Conservation (phyloP, 1,140 invertebrate species). For the Trichonephila clavipes region DNA sequence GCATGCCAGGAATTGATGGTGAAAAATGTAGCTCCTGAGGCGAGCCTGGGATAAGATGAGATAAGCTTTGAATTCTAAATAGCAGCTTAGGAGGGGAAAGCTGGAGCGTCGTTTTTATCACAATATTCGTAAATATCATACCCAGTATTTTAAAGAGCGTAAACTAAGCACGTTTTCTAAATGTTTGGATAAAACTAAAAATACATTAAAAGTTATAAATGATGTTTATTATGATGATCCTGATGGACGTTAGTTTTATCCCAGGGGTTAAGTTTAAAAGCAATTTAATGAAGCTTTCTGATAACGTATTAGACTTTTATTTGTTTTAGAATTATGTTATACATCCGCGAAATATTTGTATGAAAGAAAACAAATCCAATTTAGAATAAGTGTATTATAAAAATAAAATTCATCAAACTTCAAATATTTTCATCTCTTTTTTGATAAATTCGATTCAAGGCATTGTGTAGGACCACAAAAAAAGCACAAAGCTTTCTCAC, state of each 20-base stretch:
- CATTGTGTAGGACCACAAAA: too few relatives aligned
- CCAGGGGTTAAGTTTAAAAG: background rate
- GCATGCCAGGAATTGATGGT: conserved; percentile 62
- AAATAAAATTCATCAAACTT: too few relatives aligned
- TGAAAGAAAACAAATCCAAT: too few relatives aligned
- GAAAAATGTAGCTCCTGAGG: conserved; percentile 61
- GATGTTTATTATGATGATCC: background rate
- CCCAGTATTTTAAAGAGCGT: background rate
- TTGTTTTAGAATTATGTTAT: too few relatives aligned
- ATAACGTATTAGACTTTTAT: too few relatives aligned
- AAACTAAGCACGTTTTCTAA: background rate
- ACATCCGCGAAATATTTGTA: too few relatives aligned
- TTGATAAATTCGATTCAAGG: too few relatives aligned
- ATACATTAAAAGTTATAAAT: background rate
- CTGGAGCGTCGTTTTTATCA: background rate
- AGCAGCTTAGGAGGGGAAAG: background rate
- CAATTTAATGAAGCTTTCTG: too few relatives aligned
- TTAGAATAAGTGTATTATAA: too few relatives aligned
- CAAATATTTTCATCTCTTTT: too few relatives aligned
- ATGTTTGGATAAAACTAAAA: background rate
- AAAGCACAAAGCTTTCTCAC: too few relatives aligned
- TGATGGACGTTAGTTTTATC: background rate
- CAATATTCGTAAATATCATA: conserved; percentile 14
- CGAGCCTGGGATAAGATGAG: conserved; percentile 35
- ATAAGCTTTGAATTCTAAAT: conserved; percentile 69